phyloP scores from a whole-genome alignment of 1,140 invertebrate species.

The Hylaeus volcanicus region DNA sequence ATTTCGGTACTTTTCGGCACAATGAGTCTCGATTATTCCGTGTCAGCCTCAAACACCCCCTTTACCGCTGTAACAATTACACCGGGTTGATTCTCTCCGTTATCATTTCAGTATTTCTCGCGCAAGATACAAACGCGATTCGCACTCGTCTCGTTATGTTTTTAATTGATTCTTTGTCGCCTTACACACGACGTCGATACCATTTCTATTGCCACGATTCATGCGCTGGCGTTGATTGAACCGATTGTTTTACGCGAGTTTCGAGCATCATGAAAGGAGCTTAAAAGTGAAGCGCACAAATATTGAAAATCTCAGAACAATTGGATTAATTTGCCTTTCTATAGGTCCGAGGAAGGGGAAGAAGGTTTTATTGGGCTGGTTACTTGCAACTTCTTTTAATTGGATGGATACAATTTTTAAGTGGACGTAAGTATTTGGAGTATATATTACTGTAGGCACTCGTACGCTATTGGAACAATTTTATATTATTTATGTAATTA shows the following conservation, averaged over 20 bases:
- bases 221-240: background rate
- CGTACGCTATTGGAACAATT: too few species aligned
- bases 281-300: too few species aligned
- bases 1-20: background rate
- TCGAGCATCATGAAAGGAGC: too few species aligned
- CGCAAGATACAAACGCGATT: background rate
- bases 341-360: too few species aligned
- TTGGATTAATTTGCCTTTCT: too few species aligned
- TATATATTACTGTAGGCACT: too few species aligned
- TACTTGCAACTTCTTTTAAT: too few species aligned
- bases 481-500: too few species aligned
- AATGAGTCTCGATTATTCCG: background rate
- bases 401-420: too few species aligned
- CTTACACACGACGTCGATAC: background rate
- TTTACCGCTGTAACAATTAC: background rate
- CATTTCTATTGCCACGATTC: background rate
- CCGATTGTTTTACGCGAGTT: background rate
- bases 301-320: too few species aligned
- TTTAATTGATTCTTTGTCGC: background rate
- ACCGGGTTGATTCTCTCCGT: background rate
- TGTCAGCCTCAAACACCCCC: background rate
- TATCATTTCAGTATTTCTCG: background rate
- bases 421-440: too few species aligned
- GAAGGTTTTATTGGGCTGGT: too few species aligned
- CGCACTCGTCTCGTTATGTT: background rate